phyloP scores from a whole-genome alignment of 2,888 invertebrate genomes.

The Zaprionus lineosus region DNA sequence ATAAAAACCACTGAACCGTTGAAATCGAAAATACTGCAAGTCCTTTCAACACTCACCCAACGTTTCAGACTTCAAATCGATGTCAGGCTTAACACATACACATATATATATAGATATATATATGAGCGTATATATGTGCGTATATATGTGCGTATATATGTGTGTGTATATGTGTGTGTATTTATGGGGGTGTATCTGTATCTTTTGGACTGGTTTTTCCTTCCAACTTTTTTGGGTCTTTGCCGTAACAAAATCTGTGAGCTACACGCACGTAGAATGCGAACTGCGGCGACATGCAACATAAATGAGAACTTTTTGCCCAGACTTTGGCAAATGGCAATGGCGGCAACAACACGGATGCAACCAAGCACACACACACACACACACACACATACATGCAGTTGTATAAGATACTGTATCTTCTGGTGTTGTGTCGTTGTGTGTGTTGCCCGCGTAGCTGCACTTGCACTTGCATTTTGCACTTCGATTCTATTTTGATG shows the following conservation, averaged over 20 bases:
- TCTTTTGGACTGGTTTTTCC: no score
- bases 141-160: neutral
- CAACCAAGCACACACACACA: constrained; percentile 41
- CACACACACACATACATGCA: constrained; percentile 13
- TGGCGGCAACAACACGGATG: constrained; percentile 69
- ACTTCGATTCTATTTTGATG: constrained; percentile 60
- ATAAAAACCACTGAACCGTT: constrained; percentile 12
- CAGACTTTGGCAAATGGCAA: constrained; percentile 49
- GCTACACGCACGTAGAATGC: constrained; percentile 70
- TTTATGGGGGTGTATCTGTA: neutral
- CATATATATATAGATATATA: neutral
- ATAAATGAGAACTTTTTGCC: constrained; percentile 66
- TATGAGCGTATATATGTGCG: neutral
- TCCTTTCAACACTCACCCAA: constrained; percentile 34
- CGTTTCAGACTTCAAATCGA: no score
- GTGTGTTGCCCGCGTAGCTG: constrained; percentile 26
- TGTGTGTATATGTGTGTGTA: neutral
- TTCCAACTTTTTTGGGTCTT: constrained; percentile 1
- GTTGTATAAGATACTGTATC: constrained; percentile 15
- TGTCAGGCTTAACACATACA: neutral
- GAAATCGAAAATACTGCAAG: constrained; percentile 13
- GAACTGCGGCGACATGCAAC: constrained; percentile 60
- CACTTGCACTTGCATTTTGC: constrained; percentile 62
- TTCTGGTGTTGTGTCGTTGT: neutral
- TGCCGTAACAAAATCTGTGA: constrained; percentile 58